Conservation (phyloP, 2,797 vertebrate genomes). For the Corythornis leucogaster region DNA sequence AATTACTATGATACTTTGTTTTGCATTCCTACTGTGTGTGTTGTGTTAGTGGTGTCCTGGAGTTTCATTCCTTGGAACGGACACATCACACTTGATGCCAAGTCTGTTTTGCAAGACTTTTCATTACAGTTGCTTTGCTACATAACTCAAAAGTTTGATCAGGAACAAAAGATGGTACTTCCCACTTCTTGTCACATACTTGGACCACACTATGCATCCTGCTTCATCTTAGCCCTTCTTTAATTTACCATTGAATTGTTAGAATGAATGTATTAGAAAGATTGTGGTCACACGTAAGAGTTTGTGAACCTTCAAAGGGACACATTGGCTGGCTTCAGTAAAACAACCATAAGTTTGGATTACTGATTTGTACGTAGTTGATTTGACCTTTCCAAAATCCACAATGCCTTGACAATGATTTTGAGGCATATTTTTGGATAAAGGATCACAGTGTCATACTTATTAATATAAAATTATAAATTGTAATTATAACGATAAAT, state of each 20-base stretch:
- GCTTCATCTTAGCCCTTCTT: neutral
- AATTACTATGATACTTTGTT: neutral
- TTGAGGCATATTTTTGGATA: neutral
- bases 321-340: neutral
- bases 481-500: neutral
- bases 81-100: neutral
- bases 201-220: neutral
- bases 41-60: neutral
- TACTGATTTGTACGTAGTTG: neutral
- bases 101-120: slow-evolving; percentile 5
- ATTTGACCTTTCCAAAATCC: neutral
- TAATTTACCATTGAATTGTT: neutral
- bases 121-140: neutral
- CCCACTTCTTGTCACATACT: neutral
- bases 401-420: neutral
- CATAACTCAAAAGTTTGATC: neutral
- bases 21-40: neutral
- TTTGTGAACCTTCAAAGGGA: neutral
- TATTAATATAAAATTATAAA: neutral
- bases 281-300: neutral
- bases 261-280: neutral
- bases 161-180: neutral
- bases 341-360: neutral
- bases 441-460: neutral
- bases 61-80: neutral